Percentiles rank a stretch among this genome's conserved stretches.
These are phyloP conservation scores for Melanerpes aurifrons DNA, from an alignment of 2,113 vertebrate genomes.

Conservation along the genomic window DNA sequence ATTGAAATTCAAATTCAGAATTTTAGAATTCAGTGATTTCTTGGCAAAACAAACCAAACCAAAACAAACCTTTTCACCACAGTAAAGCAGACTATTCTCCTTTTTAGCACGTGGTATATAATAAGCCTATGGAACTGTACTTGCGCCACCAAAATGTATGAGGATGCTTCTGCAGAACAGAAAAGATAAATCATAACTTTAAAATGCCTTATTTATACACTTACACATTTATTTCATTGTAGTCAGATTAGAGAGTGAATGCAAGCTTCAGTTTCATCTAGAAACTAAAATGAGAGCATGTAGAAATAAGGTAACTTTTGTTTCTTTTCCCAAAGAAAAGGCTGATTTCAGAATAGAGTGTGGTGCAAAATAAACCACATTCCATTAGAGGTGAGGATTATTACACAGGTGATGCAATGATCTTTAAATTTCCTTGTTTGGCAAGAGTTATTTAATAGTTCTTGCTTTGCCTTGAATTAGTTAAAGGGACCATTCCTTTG, in stretches of 20 bases:
- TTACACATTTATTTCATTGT: background rate
- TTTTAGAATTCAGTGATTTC: background rate
- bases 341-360: background rate
- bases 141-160: background rate
- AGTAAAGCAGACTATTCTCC: background rate
- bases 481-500: constrained; percentile 83
- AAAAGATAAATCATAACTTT: background rate
- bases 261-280: constrained; percentile 6
- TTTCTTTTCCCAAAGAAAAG: constrained; percentile 1
- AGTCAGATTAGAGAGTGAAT: background rate
- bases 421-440: constrained; percentile 61
- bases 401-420: constrained; percentile 37
- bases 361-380: constrained; percentile 34
- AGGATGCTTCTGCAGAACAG: background rate
- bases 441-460: constrained; percentile 81
- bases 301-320: background rate
- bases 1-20: background rate
- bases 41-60: background rate
- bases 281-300: background rate
- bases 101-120: background rate
- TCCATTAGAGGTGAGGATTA: constrained; percentile 1
- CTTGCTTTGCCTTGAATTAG: constrained; percentile 75
- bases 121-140: background rate
- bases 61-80: background rate
- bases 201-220: background rate